Evolutionary conservation across 2,797 vertebrate genomes (phyloP).

Genomic region (Pterois miles): DNA sequence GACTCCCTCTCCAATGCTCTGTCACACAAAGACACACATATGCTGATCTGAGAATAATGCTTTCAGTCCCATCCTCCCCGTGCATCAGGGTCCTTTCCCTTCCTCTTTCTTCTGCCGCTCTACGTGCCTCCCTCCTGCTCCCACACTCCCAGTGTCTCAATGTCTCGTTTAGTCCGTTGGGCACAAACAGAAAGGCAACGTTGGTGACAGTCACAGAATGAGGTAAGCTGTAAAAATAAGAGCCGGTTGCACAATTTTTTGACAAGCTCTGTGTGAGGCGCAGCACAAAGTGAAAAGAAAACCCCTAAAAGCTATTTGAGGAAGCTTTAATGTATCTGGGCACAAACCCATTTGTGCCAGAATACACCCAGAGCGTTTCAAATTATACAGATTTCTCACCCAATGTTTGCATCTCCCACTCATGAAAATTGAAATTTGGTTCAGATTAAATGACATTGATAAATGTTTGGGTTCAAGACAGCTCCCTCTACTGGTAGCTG

Average conservation of each 20-base stretch:
- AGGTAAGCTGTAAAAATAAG: slow-evolving; percentile 78
- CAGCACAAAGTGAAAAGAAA: slow-evolving; percentile 75
- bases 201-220: slow-evolving; percentile 76
- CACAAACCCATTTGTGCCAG: slow-evolving; percentile 82
- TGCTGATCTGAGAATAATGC: slow-evolving; percentile 81
- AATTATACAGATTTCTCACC: slow-evolving; percentile 83
- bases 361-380: slow-evolving; percentile 80
- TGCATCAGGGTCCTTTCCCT: slow-evolving; percentile 70
- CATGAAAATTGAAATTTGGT: slow-evolving; percentile 84
- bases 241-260: slow-evolving; percentile 73
- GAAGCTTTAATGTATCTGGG: slow-evolving; percentile 78
- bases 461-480: slow-evolving; percentile 69
- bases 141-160: slow-evolving; percentile 73
- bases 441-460: slow-evolving; percentile 82
- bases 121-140: slow-evolving; percentile 64
- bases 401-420: slow-evolving; percentile 83
- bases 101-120: slow-evolving; percentile 65
- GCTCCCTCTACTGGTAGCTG: slow-evolving; percentile 77
- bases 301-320: slow-evolving; percentile 78
- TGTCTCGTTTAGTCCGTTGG: slow-evolving; percentile 75
- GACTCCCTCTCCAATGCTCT: slow-evolving; percentile 70
- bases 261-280: slow-evolving; percentile 78
- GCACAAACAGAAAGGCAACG: slow-evolving; percentile 74
- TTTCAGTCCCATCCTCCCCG: slow-evolving; percentile 76
- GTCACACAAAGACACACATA: slow-evolving; percentile 80